Conservation (phyloP, 2,113 vertebrate species). For the Esox niger region DNA sequence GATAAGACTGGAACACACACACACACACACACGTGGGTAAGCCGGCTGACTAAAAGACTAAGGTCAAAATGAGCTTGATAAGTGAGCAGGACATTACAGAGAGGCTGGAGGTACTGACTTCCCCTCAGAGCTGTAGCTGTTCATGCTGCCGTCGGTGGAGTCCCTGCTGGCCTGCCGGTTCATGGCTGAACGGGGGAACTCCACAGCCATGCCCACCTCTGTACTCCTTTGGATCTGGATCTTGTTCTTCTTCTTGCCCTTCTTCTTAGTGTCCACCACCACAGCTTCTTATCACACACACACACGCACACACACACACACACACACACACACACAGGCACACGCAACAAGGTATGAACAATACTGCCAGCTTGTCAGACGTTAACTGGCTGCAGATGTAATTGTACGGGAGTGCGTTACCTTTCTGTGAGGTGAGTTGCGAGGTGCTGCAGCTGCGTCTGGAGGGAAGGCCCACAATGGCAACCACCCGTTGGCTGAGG, state of each 20-base stretch:
- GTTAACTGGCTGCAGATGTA: not conserved
- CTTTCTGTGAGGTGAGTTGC: slow-evolving; percentile 90
- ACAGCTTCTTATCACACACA: slow-evolving; percentile 71
- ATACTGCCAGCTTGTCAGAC: not conserved
- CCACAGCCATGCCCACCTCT: slow-evolving; percentile 96
- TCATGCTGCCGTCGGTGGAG: slow-evolving; percentile 96
- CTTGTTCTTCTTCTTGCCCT: slow-evolving; percentile 73
- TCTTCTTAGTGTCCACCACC: slow-evolving; percentile 31
- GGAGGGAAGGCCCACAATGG: slow-evolving; percentile 85
- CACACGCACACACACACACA: not conserved
- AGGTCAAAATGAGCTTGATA: not conserved
- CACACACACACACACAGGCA: slow-evolving; percentile 3
- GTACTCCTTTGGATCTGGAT: slow-evolving; percentile 94
- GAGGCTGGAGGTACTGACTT: slow-evolving; percentile 83
- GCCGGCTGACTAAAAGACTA: not conserved
- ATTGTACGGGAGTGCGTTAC: slow-evolving; percentile 64
- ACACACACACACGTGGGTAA: not conserved
- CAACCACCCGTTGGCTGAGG: slow-evolving; percentile 93
- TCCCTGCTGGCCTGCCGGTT: slow-evolving; percentile 93
- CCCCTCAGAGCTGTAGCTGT: slow-evolving; percentile 98
- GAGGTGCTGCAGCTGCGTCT: slow-evolving; percentile 91
- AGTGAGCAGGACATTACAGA: not conserved
- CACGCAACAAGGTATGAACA: not conserved
- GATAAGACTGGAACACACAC: slow-evolving; percentile 79
- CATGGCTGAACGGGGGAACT: slow-evolving; percentile 88